Evolutionary conservation across 2,888 invertebrate species (phyloP).

Genomic region (Drosophila mettleri): DNA sequence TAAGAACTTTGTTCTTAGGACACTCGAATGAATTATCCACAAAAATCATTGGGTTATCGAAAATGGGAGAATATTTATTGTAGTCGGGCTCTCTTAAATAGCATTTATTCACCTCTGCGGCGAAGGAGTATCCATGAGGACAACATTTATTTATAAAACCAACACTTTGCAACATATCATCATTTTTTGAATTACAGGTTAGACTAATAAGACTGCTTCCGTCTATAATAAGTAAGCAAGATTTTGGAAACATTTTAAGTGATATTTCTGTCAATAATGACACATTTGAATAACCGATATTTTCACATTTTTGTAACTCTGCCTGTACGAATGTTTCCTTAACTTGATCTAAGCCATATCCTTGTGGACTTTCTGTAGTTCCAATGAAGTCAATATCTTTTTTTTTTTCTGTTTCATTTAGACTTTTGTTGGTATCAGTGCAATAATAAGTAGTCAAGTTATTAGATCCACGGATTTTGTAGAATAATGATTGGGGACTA

Average conservation of each 20-base stretch:
- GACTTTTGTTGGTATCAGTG: slow-evolving; percentile 6
- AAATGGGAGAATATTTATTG: slow-evolving; percentile 66
- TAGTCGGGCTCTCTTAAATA: slow-evolving; percentile 50
- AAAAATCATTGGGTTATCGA: slow-evolving; percentile 71
- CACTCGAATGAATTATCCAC: slow-evolving; percentile 74
- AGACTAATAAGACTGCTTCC: slow-evolving; percentile 55
- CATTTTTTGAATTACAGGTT: slow-evolving; percentile 53
- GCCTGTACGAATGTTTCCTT: background rate
- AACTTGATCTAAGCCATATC: slow-evolving; percentile 24
- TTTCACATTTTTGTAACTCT: slow-evolving; percentile 16
- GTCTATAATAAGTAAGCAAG: slow-evolving; percentile 66
- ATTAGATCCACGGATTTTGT: slow-evolving; percentile 18
- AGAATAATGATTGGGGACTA: slow-evolving; percentile 36
- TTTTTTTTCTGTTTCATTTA: slow-evolving; percentile 13
- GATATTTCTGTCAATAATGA: slow-evolving; percentile 21
- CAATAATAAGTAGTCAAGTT: slow-evolving; percentile 32
- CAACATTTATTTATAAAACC: slow-evolving; percentile 82
- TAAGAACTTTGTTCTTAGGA: slow-evolving; percentile 68
- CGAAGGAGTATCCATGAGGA: slow-evolving; percentile 75
- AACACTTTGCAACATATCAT: slow-evolving; percentile 51
- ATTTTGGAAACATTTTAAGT: slow-evolving; percentile 22
- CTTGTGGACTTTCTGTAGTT: slow-evolving; percentile 30
- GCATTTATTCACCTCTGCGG: slow-evolving; percentile 64
- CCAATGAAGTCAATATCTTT: slow-evolving; percentile 10
- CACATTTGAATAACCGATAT: slow-evolving; percentile 15